A percentile compares a stretch with the other conserved stretches of the same genome.
Evolutionary conservation across 2,797 vertebrate genomes (phyloP).

Genomic region (Onychomys leucogaster): DNA sequence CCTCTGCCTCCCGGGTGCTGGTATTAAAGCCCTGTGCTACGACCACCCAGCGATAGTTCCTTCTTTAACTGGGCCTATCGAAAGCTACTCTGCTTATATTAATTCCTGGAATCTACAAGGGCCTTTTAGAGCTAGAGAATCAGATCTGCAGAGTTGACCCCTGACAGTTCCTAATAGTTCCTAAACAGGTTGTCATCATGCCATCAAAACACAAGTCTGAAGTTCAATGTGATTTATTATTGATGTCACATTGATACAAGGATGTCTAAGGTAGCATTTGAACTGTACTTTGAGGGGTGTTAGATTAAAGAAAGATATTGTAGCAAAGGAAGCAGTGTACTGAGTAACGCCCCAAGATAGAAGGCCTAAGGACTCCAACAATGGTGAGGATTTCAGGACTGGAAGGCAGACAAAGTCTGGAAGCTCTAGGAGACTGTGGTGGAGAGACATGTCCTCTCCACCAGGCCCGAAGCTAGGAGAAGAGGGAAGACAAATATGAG

Average conservation of each 20-base stretch:
- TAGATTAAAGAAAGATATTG: not conserved
- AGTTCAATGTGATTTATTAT: not conserved
- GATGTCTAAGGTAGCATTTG: not conserved
- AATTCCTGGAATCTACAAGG: not conserved
- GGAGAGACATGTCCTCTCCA: not conserved
- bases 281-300: not conserved
- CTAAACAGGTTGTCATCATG: not conserved
- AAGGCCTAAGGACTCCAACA: not conserved
- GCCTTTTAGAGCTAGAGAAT: not conserved
- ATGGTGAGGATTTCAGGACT: not conserved
- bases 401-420: not conserved
- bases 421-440: not conserved
- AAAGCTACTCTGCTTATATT: not conserved
- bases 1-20: no score
- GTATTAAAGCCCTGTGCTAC: no score
- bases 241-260: not conserved
- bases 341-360: not conserved
- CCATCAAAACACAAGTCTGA: not conserved
- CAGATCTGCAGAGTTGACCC: constrained; percentile 12
- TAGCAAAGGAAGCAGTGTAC: not conserved
- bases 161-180: not conserved
- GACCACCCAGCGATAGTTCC: no score
- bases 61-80: not conserved
- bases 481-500: not conserved
- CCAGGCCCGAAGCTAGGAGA: not conserved